Percentiles rank a stretch among this genome's conserved stretches.
phyloP scores from a whole-genome alignment of 1,140 invertebrate genomes.

The Chrysopa pallens region DNA sequence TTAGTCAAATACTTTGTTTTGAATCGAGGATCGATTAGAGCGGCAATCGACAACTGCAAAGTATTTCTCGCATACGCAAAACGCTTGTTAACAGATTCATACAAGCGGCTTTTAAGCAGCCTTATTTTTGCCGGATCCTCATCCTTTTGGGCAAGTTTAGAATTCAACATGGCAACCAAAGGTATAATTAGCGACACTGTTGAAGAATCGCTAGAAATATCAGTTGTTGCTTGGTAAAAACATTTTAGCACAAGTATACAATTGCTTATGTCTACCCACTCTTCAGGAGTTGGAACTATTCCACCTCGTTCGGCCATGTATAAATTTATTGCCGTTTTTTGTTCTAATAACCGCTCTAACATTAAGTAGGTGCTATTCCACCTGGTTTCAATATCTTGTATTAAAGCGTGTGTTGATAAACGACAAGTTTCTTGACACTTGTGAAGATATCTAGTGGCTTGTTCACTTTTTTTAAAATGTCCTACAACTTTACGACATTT shows the following conservation, averaged over 20 bases:
- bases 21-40: slow-evolving; percentile 13
- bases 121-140: slow-evolving; percentile 6
- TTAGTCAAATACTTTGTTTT: slow-evolving; percentile 11
- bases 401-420: too few species aligned
- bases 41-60: slow-evolving; percentile 8
- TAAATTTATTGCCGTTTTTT: slow-evolving; percentile 16
- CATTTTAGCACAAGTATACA: slow-evolving; percentile 2
- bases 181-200: slow-evolving; percentile 5
- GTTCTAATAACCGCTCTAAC: slow-evolving; percentile 12
- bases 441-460: slow-evolving; percentile 10
- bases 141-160: slow-evolving; percentile 4
- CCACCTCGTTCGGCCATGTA: slow-evolving; percentile 9
- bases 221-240: slow-evolving; percentile 6
- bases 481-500: slow-evolving; percentile 13
- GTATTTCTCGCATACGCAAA: slow-evolving; percentile 8
- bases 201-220: slow-evolving; percentile 5
- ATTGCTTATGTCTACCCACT: slow-evolving; percentile 4
- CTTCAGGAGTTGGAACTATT: not conserved
- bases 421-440: slow-evolving; percentile 15
- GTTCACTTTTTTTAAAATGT: slow-evolving; percentile 14
- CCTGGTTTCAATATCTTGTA: too few species aligned
- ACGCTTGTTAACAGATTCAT: slow-evolving; percentile 9
- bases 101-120: slow-evolving; percentile 7
- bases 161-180: slow-evolving; percentile 5
- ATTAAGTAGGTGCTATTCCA: slow-evolving; percentile 16